Evolutionary conservation across 2,888 invertebrate genomes (phyloP), one percentile per base, ranked within the genome.

Genomic region (Malacosoma neustria): DNA sequence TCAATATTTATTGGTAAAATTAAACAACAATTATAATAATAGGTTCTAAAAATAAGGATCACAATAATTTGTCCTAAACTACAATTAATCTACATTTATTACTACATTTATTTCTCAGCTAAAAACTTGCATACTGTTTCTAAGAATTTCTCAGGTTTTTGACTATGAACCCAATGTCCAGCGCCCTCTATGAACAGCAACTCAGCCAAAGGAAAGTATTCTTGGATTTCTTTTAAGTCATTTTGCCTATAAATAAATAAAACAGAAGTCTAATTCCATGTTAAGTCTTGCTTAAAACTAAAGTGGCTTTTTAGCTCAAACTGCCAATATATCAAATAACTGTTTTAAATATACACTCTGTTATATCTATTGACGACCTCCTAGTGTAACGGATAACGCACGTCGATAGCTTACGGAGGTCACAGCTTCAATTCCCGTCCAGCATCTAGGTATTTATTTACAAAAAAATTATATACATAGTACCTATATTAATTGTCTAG

Each of bases 141-240:
- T 13, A 95, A 68, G 69, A 97, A 96, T 46, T 92, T 90, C 4
- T 87, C 73, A 1, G 98, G 96, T 65, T 96, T 93, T 45, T 98
- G 97, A 46, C 94, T 92, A 67, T 99, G 98, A 1, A 98, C 91
- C 94, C 97, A 95, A 72, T 99, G 98, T 0, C 96, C 96, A 4
- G 98, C 94, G 29, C 92, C 93, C 35, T 90, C 87, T 36, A 97
- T 88, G 49, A 90, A 92, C 33, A 84, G 69, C 56, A 96, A 87
- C 45, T 90, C 79, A 0, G 93, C 92, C 4, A 85, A 71, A 0
- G 95, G 93, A 61, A 96, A 96, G 37, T 93, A 75, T 43, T 89
- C 87, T 57, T 87, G 84, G 38, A 96, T 94, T 39, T 79, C 76
- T 3, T 76, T 72, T 33, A 91, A 84, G 61, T 93, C 92, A 61